A percentile compares a stretch with the other conserved stretches of the same genome.
phyloP scores from a whole-genome alignment of 1,140 invertebrate genomes.

The Ooceraea biroi region DNA sequence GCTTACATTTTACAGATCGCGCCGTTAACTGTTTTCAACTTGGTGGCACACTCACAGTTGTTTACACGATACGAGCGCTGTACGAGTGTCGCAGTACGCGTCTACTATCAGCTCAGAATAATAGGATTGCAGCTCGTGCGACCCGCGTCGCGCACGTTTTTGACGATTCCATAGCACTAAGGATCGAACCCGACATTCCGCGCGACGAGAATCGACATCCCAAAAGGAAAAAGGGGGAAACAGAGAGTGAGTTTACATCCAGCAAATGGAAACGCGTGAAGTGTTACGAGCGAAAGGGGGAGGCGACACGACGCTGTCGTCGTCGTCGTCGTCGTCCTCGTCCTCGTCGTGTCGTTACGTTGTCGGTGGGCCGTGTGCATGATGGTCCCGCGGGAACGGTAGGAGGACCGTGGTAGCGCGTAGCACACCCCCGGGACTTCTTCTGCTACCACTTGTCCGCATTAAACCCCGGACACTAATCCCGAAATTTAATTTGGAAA shows the following conservation, averaged over 20 bases:
- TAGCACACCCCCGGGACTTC: slow-evolving; percentile 85
- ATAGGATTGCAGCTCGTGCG: not conserved
- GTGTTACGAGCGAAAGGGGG: slow-evolving; percentile 75
- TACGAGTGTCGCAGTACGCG: not conserved
- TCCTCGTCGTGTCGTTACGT: slow-evolving; percentile 76
- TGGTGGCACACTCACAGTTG: not conserved
- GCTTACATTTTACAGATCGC: no score
- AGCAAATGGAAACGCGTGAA: slow-evolving; percentile 81
- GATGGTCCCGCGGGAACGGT: slow-evolving; percentile 75
- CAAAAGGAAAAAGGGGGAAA: not conserved
- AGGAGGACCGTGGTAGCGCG: slow-evolving; percentile 73
- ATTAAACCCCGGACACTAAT: slow-evolving; percentile 86
- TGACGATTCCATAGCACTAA: not conserved
- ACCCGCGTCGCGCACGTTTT: not conserved
- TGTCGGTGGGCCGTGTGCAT: slow-evolving; percentile 69
- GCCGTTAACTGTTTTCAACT: not conserved
- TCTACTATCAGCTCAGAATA: slow-evolving; percentile 26
- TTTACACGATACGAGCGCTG: not conserved
- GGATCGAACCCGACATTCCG: not conserved
- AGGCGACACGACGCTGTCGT: slow-evolving; percentile 51
- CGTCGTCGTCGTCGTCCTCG: no score
- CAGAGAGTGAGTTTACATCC: slow-evolving; percentile 75
- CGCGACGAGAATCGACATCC: no score
- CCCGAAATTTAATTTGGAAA: slow-evolving; percentile 87
- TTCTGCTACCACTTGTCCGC: slow-evolving; percentile 85